Percentiles rank a stretch among this genome's conserved stretches.
These are phyloP conservation scores for Cephus nigrinus DNA, from an alignment of 2,888 invertebrate genomes.

Conservation along the genomic window DNA sequence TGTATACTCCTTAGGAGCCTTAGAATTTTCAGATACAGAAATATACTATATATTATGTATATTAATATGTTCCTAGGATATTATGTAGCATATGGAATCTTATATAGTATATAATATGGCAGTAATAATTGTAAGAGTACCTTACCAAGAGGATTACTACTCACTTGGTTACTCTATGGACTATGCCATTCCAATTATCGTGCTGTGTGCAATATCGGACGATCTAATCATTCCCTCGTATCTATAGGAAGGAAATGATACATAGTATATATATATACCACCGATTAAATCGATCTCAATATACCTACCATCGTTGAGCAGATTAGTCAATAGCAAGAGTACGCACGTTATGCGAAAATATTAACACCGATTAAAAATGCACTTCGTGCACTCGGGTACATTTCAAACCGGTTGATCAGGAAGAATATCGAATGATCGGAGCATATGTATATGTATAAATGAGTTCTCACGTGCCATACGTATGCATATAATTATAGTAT, in stretches of 20 bases:
- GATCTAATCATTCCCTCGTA: background rate
- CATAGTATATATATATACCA: background rate
- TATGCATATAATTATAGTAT: constrained; percentile 17
- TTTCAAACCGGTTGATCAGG: background rate
- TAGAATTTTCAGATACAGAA: background rate
- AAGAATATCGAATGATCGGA: background rate
- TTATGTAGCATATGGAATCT: background rate
- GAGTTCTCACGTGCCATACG: constrained; percentile 3
- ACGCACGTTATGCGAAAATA: background rate
- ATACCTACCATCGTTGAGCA: background rate
- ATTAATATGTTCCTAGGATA: background rate
- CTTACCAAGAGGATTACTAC: background rate
- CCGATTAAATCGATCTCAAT: background rate
- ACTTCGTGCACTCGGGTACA: background rate
- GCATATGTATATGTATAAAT: background rate
- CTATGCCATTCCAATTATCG: background rate
- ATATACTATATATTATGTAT: background rate
- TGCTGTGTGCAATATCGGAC: background rate
- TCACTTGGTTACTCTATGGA: background rate
- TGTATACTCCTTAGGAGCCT: background rate
- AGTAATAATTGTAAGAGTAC: background rate
- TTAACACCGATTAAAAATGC: background rate
- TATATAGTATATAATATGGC: background rate
- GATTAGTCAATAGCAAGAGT: background rate
- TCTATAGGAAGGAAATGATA: background rate